Base-by-base conservation (phyloP, 2,113 vertebrate genomes). In the Eleginops maclovinus region DNA sequence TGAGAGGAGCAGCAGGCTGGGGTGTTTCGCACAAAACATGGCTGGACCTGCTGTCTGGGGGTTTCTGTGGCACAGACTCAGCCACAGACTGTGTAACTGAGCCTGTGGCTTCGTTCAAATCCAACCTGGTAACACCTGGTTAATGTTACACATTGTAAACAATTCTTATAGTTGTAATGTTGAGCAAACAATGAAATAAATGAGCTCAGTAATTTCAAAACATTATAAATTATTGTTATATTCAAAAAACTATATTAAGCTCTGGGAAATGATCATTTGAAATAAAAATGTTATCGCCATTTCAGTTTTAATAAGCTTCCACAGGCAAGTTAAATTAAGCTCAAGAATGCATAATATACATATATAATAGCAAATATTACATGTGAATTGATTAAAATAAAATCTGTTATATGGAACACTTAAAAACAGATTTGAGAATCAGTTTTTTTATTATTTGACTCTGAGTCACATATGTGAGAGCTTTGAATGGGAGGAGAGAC, bases 1-100 rank as follows among this genome's bases (percentile, higher is more conserved):
- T 64, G 77, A 68, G 51, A 47, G 44, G 31, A 70, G 71, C 81
- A 81, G 85, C 66, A 86, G 69, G 72, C 60, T 21, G 55, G 66
- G 75, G 26, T 56, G 62, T 66, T 66, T 59, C 58, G n/a, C 58
- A 67, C 79, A 88, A 80, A 88, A 62, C 79, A 82, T 62, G 74
- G 55, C 54, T 79, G 62, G 73, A 36, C 5, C 36, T 1, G 2
- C 44, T 83, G 78, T 76, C 81, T 2, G n/a, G 82, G 75, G n/a
- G n/a, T n/a, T n/a, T n/a, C n/a, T n/a, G n/a, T n/a, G n/a, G n/a
- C n/a, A n/a, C n/a, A n/a, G n/a, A n/a, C n/a, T n/a, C n/a, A n/a
- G n/a, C n/a, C n/a, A n/a, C n/a, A n/a, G n/a, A n/a, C n/a, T n/a
- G n/a, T n/a, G n/a, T n/a, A n/a, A n/a, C n/a, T n/a, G n/a, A n/a